Evolutionary conservation across 2,888 invertebrate species (phyloP).

Genomic region (Malacosoma neustria): DNA sequence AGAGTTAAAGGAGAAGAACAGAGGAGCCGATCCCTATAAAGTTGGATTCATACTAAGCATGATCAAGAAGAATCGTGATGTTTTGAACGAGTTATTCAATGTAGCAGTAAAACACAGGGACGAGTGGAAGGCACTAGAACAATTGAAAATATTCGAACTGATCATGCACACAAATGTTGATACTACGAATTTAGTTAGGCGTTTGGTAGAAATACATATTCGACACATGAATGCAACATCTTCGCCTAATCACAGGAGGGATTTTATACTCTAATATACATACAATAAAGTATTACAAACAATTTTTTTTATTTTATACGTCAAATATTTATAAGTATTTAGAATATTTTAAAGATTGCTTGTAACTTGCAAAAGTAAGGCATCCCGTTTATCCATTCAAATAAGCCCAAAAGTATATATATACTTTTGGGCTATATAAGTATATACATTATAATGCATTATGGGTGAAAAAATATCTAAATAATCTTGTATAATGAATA

Average conservation of each 20-base stretch:
- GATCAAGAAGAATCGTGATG: slow-evolving; percentile 46
- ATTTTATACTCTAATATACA: slow-evolving; percentile 32
- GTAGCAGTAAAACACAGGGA: slow-evolving; percentile 51
- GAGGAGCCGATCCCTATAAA: slow-evolving; percentile 32
- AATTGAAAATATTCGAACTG: slow-evolving; percentile 53
- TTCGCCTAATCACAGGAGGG: slow-evolving; percentile 17
- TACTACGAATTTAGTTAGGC: slow-evolving; percentile 44
- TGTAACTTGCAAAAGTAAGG: too few species aligned
- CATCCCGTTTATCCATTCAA: too few species aligned
- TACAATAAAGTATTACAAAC: too few species aligned
- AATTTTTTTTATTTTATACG: too few species aligned
- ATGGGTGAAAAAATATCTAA: too few species aligned
- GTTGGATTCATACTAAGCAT: slow-evolving; percentile 49
- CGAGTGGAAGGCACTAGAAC: slow-evolving; percentile 52
- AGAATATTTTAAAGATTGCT: too few species aligned
- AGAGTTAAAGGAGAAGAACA: slow-evolving; percentile 25
- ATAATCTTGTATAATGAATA: too few species aligned
- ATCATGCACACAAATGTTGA: slow-evolving; percentile 59
- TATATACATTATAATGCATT: too few species aligned
- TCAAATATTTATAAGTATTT: too few species aligned
- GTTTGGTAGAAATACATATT: slow-evolving; percentile 46
- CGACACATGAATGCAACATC: slow-evolving; percentile 29
- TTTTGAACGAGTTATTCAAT: slow-evolving; percentile 51
- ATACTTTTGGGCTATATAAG: too few species aligned
- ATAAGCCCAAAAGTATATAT: too few species aligned